phyloP scores from a whole-genome alignment of 2,113 vertebrate species.

The Mirza zaza region DNA sequence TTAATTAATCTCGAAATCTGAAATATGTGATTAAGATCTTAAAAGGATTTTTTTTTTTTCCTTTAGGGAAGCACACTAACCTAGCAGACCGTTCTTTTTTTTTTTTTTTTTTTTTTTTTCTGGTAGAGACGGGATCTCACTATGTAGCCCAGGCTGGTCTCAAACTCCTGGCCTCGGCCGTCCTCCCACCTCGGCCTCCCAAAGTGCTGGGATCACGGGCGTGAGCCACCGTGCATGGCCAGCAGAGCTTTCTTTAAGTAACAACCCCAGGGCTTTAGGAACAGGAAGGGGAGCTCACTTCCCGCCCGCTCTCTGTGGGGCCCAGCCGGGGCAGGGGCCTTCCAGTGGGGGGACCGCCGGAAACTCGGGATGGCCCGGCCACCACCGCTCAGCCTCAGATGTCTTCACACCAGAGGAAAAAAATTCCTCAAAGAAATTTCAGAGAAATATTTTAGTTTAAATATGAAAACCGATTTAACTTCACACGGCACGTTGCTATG shows the following conservation, averaged over 20 bases:
- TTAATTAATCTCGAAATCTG: background rate
- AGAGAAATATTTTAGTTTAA: background rate
- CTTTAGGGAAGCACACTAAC: background rate
- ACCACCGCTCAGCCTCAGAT: rapidly evolving
- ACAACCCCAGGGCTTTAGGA: background rate
- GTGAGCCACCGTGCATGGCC: too few species aligned
- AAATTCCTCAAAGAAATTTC: background rate
- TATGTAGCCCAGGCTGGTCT: too few species aligned
- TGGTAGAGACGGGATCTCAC: too few species aligned
- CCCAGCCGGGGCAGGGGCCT: conserved; percentile 26
- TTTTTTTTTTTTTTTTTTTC: too few species aligned
- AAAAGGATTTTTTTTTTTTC: background rate
- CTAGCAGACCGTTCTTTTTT: background rate
- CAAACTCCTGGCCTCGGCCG: too few species aligned
- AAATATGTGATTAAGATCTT: background rate
- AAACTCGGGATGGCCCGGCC: background rate
- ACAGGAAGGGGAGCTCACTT: conserved; percentile 38
- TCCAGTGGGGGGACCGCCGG: background rate
- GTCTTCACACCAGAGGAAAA: background rate
- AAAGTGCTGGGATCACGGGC: too few species aligned
- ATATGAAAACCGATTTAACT: background rate
- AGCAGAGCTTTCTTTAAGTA: background rate
- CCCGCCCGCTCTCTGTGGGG: rapidly evolving
- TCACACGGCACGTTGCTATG: rapidly evolving
- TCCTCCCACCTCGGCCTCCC: too few species aligned